Conservation (phyloP, 2,888 invertebrate genomes). For the Dendrolimus houi region DNA sequence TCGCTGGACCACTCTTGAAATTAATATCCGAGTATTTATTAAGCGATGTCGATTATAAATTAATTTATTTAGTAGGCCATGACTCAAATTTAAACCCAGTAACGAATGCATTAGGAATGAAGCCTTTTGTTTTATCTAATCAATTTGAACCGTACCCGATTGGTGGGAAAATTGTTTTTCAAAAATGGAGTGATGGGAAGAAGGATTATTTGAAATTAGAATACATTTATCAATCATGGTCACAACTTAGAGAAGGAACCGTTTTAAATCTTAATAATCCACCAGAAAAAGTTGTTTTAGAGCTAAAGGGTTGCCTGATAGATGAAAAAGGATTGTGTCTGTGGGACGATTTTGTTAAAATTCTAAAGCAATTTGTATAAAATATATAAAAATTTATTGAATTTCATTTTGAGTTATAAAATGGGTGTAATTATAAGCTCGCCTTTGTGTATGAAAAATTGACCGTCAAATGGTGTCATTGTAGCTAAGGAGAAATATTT, state of each 20-base stretch:
- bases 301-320: conserved; percentile 28
- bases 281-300: conserved; percentile 30
- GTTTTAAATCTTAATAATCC: conserved; percentile 27
- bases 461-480: no score
- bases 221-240: conserved; percentile 39
- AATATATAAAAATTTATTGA: background rate
- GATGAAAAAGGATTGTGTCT: conserved; percentile 36
- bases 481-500: no score
- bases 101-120: conserved; percentile 32
- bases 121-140: conserved; percentile 29
- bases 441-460: no score
- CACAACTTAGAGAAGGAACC: conserved; percentile 34
- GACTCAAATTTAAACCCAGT: conserved; percentile 49
- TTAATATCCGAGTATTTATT: conserved; percentile 25
- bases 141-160: conserved; percentile 49
- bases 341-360: conserved; percentile 39
- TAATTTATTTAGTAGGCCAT: conserved; percentile 45
- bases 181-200: conserved; percentile 41
- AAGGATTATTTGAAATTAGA: conserved; percentile 40
- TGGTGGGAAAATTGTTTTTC: conserved; percentile 54
- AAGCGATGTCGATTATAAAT: conserved; percentile 16
- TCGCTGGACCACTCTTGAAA: conserved; percentile 32
- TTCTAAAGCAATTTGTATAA: conserved; percentile 17
- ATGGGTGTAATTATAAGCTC: no score
- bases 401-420: no score